Evolutionary conservation across 2,797 vertebrate genomes (phyloP).

Genomic region (Paratrypauchen microcephalus): DNA sequence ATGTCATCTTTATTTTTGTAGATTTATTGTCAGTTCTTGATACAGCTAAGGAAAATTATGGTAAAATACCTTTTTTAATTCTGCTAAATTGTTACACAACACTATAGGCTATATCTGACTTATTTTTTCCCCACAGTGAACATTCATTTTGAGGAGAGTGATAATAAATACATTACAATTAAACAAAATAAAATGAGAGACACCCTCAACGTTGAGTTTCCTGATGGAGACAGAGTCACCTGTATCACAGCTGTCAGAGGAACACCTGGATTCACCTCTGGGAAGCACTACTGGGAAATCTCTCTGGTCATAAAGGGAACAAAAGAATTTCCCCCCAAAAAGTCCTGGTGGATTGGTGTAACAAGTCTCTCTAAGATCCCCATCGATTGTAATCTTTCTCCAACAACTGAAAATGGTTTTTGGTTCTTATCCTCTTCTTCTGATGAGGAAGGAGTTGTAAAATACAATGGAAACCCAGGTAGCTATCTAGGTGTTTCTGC

Average conservation of each 20-base stretch:
- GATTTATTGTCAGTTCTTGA: fast-evolving
- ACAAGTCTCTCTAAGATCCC: background rate
- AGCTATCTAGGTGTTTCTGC: too few relatives aligned
- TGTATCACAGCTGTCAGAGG: slow-evolving; percentile 53
- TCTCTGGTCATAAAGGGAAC: fast-evolving
- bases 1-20: slow-evolving; percentile 14
- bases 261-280: slow-evolving; percentile 32
- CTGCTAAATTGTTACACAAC: fast-evolving
- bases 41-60: background rate
- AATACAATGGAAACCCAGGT: too few relatives aligned
- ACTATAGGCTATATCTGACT: slow-evolving; percentile 4
- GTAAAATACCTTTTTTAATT: slow-evolving; percentile 24
- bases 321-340: fast-evolving
- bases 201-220: fast-evolving
- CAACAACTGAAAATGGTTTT: slow-evolving; percentile 33
- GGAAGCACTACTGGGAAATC: slow-evolving; percentile 71
- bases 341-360: slow-evolving; percentile 70
- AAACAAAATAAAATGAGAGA: slow-evolving; percentile 19
- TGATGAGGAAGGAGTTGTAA: slow-evolving; percentile 2
- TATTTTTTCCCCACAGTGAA: slow-evolving; percentile 47
- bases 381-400: fast-evolving
- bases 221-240: slow-evolving; percentile 8
- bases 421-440: slow-evolving; percentile 63
- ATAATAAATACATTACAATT: fast-evolving
- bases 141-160: slow-evolving; percentile 11